phyloP scores from a whole-genome alignment of 30 jellyfish, hydroid and myxozoan species.

The Hydractinia echinata region DNA sequence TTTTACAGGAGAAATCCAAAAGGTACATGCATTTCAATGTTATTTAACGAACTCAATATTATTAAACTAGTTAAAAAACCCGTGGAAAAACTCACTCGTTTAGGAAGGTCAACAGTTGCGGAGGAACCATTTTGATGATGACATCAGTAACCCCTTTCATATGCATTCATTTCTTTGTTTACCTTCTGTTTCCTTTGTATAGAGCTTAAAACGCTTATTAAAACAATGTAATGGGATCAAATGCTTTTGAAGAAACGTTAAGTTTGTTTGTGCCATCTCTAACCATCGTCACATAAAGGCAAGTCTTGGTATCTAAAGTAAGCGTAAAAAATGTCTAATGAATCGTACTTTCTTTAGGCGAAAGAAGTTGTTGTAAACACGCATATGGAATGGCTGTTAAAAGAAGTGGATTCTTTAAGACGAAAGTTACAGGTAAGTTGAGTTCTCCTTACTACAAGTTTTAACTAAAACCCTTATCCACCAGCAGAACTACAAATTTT shows the following conservation, averaged over 20 bases:
- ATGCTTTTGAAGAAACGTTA: too few species aligned
- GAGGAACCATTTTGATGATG: not conserved
- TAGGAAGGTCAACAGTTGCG: not conserved
- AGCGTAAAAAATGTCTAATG: too few species aligned
- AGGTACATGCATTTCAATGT: not conserved
- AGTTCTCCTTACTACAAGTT: not conserved
- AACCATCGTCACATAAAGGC: too few species aligned
- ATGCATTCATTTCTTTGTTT: not conserved
- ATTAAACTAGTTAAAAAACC: too few species aligned
- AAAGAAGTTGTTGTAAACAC: not conserved
- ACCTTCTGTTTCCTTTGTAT: too few species aligned
- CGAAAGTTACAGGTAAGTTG: not conserved
- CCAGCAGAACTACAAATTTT: too few species aligned
- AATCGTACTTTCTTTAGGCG: not conserved
- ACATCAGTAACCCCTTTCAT: not conserved
- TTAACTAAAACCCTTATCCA: too few species aligned
- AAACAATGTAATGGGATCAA: too few species aligned
- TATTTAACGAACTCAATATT: not conserved
- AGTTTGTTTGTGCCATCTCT: too few species aligned
- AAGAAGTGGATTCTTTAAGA: constrained; percentile 6
- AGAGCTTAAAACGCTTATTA: too few species aligned
- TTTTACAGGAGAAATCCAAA: not conserved
- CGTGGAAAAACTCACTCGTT: too few species aligned
- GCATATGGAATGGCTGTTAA: constrained; percentile 1
- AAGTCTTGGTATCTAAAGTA: too few species aligned